Evolutionary conservation across 2,113 vertebrate species (phyloP).

Genomic region (Centropus unirufus): DNA sequence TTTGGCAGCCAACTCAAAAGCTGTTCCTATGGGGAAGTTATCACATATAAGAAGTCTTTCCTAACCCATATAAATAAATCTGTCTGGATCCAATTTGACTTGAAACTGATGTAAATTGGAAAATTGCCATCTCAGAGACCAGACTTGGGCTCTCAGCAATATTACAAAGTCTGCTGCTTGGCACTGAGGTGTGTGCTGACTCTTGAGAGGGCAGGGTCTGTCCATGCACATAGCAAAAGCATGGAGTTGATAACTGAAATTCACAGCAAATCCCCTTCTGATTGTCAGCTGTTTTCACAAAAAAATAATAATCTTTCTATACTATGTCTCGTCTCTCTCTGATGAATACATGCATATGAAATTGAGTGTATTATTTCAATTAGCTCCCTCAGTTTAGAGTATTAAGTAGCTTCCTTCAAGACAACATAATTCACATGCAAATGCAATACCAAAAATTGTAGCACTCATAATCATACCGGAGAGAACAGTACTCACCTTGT

Average conservation of each 20-base stretch:
- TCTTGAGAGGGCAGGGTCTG: background rate
- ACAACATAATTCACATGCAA: background rate
- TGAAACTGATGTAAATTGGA: conserved; percentile 2
- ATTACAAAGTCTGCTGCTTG: background rate
- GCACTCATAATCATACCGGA: background rate
- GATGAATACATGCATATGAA: background rate
- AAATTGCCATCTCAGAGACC: background rate
- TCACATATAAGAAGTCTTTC: conserved; percentile 7
- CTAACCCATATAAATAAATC: conserved; percentile 46
- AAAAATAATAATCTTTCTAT: background rate
- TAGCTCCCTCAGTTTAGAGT: background rate
- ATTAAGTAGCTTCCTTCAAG: background rate
- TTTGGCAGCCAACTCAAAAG: conserved; percentile 47
- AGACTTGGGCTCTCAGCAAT: background rate
- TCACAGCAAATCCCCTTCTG: background rate
- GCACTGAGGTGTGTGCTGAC: background rate
- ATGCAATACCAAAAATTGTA: background rate
- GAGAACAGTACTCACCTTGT: background rate
- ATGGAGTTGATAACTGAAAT: background rate
- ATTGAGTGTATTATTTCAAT: background rate
- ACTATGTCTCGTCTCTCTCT: background rate
- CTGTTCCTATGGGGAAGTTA: conserved; percentile 40
- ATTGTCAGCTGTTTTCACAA: background rate
- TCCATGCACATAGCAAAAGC: background rate
- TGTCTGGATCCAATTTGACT: conserved; percentile 11